Base-by-base conservation (phyloP, 1,140 invertebrate genomes). In the Hycleus cichorii region DNA sequence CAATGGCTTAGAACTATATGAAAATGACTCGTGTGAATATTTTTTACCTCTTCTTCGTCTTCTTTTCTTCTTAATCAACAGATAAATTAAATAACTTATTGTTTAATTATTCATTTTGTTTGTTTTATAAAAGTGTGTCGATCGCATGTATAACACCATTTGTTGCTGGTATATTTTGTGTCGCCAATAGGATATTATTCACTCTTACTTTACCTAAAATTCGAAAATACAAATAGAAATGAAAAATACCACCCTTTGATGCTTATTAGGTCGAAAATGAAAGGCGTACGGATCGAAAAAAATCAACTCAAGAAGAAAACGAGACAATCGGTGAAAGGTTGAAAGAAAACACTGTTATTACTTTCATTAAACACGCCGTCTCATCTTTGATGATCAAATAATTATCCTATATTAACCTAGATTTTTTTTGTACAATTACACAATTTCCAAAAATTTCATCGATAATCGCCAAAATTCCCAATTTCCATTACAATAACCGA, bases 61-160 rank as follows among this genome's bases (percentile, higher is more conserved):
- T 18, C 18, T 18, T 18, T 18, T 0, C 18, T 18, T 32, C 32
- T 32, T 5, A 32, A 32, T 4, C 4, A 32, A 32, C 7, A 32
- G 32, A 32, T 32, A 32, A 32, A 32, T 32, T 32, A 32, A 53
- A 45, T 53, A 53, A 53, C 39, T 32, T 32, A 32, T 32, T 5
- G 7, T 18, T 18, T 18, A 18, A 18, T 18, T 18, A 32, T 32
- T 32, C 32, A 5, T 32, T 7, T 32, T 32, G 32, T 32, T 5
- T 32, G 18, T 42, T 47, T 78, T 80, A 87, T 48, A 90, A 74
- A 4, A 90, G 76, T 43, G 82, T 79, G 67, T 93, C 89, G 48
- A 94, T 79, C 12, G 89, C 89, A 71, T 94, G 91, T 52, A 93
- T 86, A 39, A 93, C 90, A 58, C 91, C 91, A 75, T 93, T 93